Evolutionary conservation across 2,797 vertebrate genomes (phyloP).

Genomic region (Chiropotes sagulatus): DNA sequence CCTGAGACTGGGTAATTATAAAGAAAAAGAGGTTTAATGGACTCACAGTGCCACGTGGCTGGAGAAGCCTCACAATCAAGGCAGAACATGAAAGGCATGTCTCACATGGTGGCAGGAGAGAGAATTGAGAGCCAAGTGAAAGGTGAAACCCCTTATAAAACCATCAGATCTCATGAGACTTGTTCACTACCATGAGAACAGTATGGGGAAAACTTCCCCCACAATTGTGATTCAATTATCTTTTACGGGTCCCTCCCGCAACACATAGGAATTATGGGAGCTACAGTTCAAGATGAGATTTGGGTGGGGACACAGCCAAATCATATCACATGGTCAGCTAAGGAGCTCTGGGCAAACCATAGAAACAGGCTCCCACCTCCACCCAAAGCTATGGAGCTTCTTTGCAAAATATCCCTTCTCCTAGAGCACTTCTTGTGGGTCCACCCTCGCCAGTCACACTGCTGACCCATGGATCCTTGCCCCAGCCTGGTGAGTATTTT

Average conservation of each 20-base stretch:
- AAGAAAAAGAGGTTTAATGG: background rate
- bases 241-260: background rate
- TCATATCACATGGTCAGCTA: background rate
- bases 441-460: accelerated
- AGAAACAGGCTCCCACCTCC: background rate
- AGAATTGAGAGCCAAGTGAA: background rate
- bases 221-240: background rate
- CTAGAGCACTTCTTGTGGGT: background rate
- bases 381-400: background rate
- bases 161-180: background rate
- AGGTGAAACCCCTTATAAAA: background rate
- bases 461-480: background rate
- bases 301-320: background rate
- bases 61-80: background rate
- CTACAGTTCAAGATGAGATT: background rate
- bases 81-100: background rate
- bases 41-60: background rate
- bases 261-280: background rate
- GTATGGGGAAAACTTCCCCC: background rate
- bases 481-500: background rate
- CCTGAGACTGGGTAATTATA: background rate
- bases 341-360: background rate
- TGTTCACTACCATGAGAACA: background rate
- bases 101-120: background rate
- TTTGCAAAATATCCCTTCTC: background rate